A percentile compares a stretch with the other conserved stretches of the same genome.
Conservation (phyloP, 2,113 vertebrate species). For the Takifugu flavidus region DNA sequence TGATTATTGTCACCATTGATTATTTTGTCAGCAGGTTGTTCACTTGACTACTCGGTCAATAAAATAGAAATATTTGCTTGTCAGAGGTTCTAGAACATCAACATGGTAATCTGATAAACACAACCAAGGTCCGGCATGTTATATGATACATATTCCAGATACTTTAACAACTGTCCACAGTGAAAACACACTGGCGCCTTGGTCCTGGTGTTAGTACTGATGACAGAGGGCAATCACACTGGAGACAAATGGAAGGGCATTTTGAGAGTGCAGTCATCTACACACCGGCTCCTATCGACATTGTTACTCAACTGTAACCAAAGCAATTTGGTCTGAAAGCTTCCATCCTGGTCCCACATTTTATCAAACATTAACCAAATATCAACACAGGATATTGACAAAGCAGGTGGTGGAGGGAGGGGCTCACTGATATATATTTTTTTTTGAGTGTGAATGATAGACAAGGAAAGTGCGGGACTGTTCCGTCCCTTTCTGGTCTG, state of each 20-base stretch:
- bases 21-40: neutral
- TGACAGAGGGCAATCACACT: slow-evolving; percentile 18
- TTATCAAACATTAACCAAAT: slow-evolving; percentile 51
- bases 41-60: slow-evolving; percentile 1
- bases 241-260: slow-evolving; percentile 13
- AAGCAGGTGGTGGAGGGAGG: neutral
- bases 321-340: slow-evolving; percentile 37
- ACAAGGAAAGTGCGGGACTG: slow-evolving; percentile 5
- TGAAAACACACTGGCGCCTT: slow-evolving; percentile 49
- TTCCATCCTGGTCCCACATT: slow-evolving; percentile 11
- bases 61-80: neutral
- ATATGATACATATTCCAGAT: too few relatives aligned
- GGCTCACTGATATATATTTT: slow-evolving; percentile 29
- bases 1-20: slow-evolving; percentile 17
- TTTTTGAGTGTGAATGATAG: slow-evolving; percentile 13
- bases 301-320: slow-evolving; percentile 35
- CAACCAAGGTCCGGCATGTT: too few relatives aligned
- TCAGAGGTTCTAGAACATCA: neutral
- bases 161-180: slow-evolving; percentile 14
- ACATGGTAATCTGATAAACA: too few relatives aligned
- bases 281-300: slow-evolving; percentile 19
- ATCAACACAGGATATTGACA: slow-evolving; percentile 45
- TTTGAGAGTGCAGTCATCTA: slow-evolving; percentile 33
- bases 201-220: slow-evolving; percentile 30
- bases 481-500: slow-evolving; percentile 31